Base-by-base conservation (phyloP, 2,797 vertebrate species). In the Choloepus didactylus region DNA sequence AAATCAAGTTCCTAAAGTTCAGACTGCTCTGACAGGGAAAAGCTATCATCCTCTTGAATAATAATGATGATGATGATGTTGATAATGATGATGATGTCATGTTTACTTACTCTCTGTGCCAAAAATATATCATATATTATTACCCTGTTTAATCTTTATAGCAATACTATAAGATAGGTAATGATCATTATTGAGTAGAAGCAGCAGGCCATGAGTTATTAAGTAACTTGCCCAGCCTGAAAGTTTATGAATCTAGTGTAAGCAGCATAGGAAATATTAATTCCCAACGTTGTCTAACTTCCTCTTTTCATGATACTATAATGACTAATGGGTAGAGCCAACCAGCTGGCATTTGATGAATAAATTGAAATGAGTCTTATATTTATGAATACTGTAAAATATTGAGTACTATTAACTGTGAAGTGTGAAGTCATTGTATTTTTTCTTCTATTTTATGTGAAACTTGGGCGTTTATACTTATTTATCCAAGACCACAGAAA, bases 371-470 rank as follows among this genome's bases (percentile, higher is more conserved):
- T 79, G 49, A 92, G 44, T 29, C n/a, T 75, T 64, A 3, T 31
- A 38, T 72, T 94, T 89, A 88, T 87, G 21, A 73, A 46, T 67
- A 64, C 41, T 89, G 1, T 94, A 91, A 93, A 92, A 84, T 95
- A 35, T 21, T 90, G 62, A 84, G 15, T 80, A 81, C 9, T 80
- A 44, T 35, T 38, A 16, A 59, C 27, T 70, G 2, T 80, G 21
- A 93, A 94, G 82, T 96, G 31, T 73, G 41, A 92, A 87, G 85
- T 72, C 49, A 87, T 82, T 38, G n/a, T 81, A 23, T n/a, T 85
- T 88, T 82, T 94, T 83, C 31, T 76, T 93, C 27, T 92, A 70
- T 91, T 80, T 81, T 93, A 41, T 89, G 25, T 92, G 62, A 93
- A 60, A 62, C 5, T 46, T 41, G 56, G 54, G 59, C 89, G 72